A percentile compares a stretch with the other conserved stretches of the same genome.
Evolutionary conservation across 1,140 invertebrate genomes (phyloP).

Genomic region (Globodera rostochiensis): DNA sequence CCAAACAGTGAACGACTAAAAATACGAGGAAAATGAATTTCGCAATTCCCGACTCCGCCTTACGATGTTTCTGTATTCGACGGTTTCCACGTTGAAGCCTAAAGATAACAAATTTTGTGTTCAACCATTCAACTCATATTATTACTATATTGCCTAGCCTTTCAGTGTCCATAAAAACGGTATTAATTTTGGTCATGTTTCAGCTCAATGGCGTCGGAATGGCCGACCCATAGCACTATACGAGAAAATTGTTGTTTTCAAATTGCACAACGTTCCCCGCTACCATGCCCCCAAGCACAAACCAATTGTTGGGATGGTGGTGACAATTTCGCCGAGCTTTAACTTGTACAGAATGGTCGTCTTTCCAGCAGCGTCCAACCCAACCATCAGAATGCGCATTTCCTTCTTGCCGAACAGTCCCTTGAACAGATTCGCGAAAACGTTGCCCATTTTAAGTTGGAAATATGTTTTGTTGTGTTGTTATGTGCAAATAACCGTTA

Average conservation of each 20-base stretch:
- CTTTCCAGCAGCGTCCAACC: constrained; percentile 98
- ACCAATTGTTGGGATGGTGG: constrained; percentile 99
- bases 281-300: constrained; percentile 70
- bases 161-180: too few species aligned
- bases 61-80: constrained; percentile 70
- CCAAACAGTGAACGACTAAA: constrained; percentile 67
- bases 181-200: too few species aligned
- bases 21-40: background rate
- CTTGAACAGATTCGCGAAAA: constrained; percentile 77
- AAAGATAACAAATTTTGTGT: constrained; percentile 39
- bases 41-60: background rate
- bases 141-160: too few species aligned
- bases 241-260: background rate
- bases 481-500: constrained; percentile 10
- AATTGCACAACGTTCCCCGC: background rate
- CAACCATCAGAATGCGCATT: constrained; percentile 89
- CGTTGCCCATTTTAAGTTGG: constrained; percentile 69
- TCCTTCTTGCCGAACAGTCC: constrained; percentile 97
- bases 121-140: too few species aligned
- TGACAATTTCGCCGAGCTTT: constrained; percentile 99
- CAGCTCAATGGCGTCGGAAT: too few species aligned
- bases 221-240: too few species aligned
- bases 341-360: constrained; percentile 99
- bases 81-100: constrained; percentile 73
- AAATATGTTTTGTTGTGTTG: constrained; percentile 8